phyloP scores from a whole-genome alignment of 1,140 invertebrate genomes.

The Drosophila orena region DNA sequence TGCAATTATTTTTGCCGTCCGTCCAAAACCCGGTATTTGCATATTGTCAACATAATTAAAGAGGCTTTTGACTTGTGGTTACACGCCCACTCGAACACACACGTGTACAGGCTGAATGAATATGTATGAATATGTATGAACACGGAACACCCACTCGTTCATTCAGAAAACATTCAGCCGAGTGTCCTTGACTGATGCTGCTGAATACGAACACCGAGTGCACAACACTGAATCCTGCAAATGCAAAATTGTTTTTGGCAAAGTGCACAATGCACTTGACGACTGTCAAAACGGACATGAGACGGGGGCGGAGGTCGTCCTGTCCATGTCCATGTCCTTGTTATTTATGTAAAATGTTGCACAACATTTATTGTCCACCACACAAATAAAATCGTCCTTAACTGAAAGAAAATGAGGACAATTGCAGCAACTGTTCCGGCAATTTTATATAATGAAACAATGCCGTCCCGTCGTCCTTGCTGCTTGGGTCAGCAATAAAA shows the following conservation, averaged over 20 bases:
- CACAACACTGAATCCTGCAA: constrained; percentile 6
- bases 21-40: constrained; percentile 47
- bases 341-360: constrained; percentile 64
- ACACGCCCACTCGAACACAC: constrained; percentile 31
- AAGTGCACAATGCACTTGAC: constrained; percentile 82
- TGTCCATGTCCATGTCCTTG: constrained; percentile 34
- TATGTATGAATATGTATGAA: constrained; percentile 33
- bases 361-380: constrained; percentile 44
- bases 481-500: constrained; percentile 80
- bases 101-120: constrained; percentile 7
- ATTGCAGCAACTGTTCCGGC: constrained; percentile 80
- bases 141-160: constrained; percentile 38
- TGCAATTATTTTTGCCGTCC: constrained; percentile 50
- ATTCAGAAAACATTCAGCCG: constrained; percentile 49
- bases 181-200: constrained; percentile 51
- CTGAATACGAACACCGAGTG: constrained; percentile 17
- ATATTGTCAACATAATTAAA: constrained; percentile 64
- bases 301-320: constrained; percentile 22
- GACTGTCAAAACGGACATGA: constrained; percentile 74
- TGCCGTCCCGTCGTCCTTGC: constrained; percentile 55
- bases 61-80: constrained; percentile 60
- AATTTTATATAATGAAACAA: constrained; percentile 73
- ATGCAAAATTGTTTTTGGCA: constrained; percentile 79
- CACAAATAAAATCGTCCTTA: constrained; percentile 69
- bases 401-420: constrained; percentile 78